These are phyloP conservation scores for Micromussa lordhowensis DNA, from an alignment of 92 coral and sea anemone species.

Conservation along the genomic window DNA sequence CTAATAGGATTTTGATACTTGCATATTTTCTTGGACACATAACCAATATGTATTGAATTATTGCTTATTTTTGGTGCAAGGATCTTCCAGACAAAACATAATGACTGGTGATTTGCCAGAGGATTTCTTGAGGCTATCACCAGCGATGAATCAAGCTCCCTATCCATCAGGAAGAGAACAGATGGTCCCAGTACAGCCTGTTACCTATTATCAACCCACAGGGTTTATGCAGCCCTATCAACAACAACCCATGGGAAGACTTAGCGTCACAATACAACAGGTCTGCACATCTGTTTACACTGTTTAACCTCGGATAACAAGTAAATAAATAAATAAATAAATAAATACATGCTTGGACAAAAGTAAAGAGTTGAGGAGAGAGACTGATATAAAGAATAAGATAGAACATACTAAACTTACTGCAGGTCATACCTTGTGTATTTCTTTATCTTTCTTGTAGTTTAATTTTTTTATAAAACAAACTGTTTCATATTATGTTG, in stretches of 20 bases:
- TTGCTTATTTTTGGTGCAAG: neutral
- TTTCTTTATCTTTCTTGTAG: neutral
- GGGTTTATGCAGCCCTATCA: constrained; percentile 39
- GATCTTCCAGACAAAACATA: constrained; percentile 67
- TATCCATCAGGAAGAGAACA: constrained; percentile 37
- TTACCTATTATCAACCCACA: constrained; percentile 34
- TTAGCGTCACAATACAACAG: constrained; percentile 92
- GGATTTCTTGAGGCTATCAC: constrained; percentile 77
- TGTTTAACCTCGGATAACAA: no score
- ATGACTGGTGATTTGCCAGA: constrained; percentile 98
- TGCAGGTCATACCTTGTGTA: neutral
- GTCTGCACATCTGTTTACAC: constrained; percentile 24
- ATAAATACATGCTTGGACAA: no score
- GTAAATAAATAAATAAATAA: no score
- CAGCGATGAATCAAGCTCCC: constrained; percentile 66
- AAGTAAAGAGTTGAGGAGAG: no score
- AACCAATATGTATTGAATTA: neutral
- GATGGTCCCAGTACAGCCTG: constrained; percentile 73
- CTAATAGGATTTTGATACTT: neutral
- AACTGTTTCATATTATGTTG: no score
- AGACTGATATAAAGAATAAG: no score
- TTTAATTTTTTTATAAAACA: no score
- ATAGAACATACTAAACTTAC: no score
- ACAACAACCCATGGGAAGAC: constrained; percentile 62
- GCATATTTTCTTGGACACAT: neutral